phyloP scores from a whole-genome alignment of 2,888 invertebrate genomes.

The Rhingia rostrata region DNA sequence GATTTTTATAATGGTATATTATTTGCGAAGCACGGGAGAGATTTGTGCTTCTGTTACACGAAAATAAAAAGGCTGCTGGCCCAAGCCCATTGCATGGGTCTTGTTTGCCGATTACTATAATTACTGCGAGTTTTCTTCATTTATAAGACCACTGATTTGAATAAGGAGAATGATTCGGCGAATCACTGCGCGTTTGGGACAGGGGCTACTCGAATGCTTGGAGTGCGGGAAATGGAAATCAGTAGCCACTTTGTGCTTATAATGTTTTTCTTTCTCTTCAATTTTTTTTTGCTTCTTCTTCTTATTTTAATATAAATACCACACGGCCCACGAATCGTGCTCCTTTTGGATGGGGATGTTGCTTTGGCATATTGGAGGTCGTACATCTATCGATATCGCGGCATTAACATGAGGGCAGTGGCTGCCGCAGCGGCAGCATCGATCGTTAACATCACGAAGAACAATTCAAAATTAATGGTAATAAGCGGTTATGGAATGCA shows the following conservation, averaged over 20 bases:
- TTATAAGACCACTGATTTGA: conserved; percentile 75
- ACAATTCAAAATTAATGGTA: conserved; percentile 83
- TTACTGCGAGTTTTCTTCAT: conserved; percentile 78
- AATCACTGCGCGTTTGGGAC: conserved; percentile 23
- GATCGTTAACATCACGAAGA: conserved; percentile 83
- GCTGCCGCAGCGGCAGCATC: conserved; percentile 55
- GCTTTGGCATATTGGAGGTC: conserved; percentile 62
- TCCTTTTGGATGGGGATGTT: conserved; percentile 42
- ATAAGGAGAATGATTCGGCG: conserved; percentile 71
- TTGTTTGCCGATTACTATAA: conserved; percentile 79
- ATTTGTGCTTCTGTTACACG: conserved; percentile 62
- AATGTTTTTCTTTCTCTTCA: conserved; percentile 42
- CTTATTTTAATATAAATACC: conserved; percentile 62
- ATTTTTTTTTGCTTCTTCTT: conserved; percentile 15
- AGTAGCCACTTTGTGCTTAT: conserved; percentile 63
- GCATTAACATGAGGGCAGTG: conserved; percentile 45
- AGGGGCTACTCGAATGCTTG: conserved; percentile 37
- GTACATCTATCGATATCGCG: conserved; percentile 73
- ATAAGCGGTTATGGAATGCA: conserved; percentile 80
- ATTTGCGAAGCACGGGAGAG: conserved; percentile 54
- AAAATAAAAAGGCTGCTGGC: conserved; percentile 40
- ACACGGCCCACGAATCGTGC: conserved; percentile 67
- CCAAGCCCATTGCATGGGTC: conserved; percentile 53
- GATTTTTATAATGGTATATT: conserved; percentile 72
- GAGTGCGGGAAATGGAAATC: conserved; percentile 66